Evolutionary conservation across 2,888 invertebrate species (phyloP), one percentile per base, ranked within the genome.

Genomic region (Julus scanicus): DNA sequence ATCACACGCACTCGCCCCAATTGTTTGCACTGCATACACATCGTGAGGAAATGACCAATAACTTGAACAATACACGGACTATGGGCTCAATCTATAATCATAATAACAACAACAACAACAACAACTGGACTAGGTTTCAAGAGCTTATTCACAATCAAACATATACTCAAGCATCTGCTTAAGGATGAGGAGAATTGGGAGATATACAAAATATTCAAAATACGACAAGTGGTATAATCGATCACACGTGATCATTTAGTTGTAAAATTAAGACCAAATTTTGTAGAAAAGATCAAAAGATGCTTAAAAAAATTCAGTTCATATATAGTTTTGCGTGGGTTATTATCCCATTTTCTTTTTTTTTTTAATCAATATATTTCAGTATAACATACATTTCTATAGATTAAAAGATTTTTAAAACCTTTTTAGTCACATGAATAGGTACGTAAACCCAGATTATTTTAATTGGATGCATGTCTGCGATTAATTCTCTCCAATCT

Each of bases 1-100:
- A 71, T 71, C 71, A 71, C 63, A 63, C 71, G 71, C 71, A 71
- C 29, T 71, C 71, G 71, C 71, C 71, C 57, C 71, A 71, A 71
- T 71, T 71, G 71, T 71, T 71, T 71, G n/a, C 71, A 71, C 71
- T n/a, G 71, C n/a, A 71, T 71, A 29, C 9, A n/a, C 71, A 29
- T 71, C 11, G 71, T 11, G 29, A 71, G 71, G 71, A 71, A 71
- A 71, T 71, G 71, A 71, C 71, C 71, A 71, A 71, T 71, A 71
- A 71, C 71, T 71, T 3, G 11, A 71, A 71, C 71, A 71, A 71
- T n/a, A 29, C 8, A 71, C 11, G 29, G 11, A 71, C 71, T 29
- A 29, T 29, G 11, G 29, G n/a, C 71, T 71, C 71, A 71, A 63
- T 29, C 29, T 29, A 29, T 63, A 63, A 63, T 63, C n/a, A 63